A percentile compares a stretch with the other conserved stretches of the same genome.
Conservation (phyloP, 1,140 invertebrate species). For the Trichogramma pretiosum region DNA sequence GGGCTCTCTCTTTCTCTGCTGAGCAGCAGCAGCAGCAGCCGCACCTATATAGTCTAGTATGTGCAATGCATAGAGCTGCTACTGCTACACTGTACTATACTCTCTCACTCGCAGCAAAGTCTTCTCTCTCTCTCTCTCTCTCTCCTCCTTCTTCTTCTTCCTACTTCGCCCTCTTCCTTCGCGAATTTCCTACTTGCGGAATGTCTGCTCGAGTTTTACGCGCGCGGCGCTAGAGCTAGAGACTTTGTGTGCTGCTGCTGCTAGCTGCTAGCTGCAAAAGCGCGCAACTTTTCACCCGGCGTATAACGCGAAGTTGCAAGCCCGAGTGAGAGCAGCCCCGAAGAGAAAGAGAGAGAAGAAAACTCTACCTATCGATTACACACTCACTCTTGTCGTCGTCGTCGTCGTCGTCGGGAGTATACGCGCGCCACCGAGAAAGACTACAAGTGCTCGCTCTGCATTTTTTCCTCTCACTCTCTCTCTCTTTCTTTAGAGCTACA, state of each 20-base stretch:
- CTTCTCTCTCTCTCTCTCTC: neutral
- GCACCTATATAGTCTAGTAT: neutral
- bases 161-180: constrained; percentile 20
- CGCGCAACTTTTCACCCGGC: constrained; percentile 2
- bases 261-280: no score
- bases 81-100: constrained; percentile 7
- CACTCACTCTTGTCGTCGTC: neutral
- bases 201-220: constrained; percentile 18
- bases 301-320: neutral
- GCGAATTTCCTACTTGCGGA: neutral
- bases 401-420: constrained; percentile 6
- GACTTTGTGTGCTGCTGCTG: no score
- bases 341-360: no score
- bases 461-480: constrained; percentile 14
- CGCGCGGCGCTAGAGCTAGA: neutral
- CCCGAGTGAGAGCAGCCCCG: neutral
- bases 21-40: neutral
- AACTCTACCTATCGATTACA: constrained; percentile 12
- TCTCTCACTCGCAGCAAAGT: constrained; percentile 6
- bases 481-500: no score
- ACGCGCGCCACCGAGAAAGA: neutral
- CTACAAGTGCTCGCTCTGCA: constrained; percentile 12
- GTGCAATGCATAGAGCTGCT: no score
- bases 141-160: constrained; percentile 22
- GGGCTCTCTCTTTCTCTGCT: neutral